Base-by-base conservation (phyloP, 2,797 vertebrate genomes). In the Crocidura indochinensis region DNA sequence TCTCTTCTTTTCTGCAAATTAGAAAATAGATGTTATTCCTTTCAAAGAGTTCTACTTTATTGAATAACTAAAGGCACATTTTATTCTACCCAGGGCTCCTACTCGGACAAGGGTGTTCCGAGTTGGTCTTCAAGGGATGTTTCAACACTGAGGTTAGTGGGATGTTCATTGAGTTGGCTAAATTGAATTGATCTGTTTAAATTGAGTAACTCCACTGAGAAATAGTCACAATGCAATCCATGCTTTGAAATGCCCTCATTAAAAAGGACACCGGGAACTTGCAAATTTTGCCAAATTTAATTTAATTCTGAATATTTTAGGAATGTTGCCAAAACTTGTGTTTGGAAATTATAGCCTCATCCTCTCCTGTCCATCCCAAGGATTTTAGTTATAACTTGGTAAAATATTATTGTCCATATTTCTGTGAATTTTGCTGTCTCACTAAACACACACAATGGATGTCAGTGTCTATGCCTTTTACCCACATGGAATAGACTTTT, bases 1-100 rank as follows among this genome's bases (percentile, higher is more conserved):
- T 90, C 77, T 84, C 27, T 56, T 84, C 9, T 74, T 88, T 92
- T 56, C 27, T 92, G 3, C 93, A 80, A 89, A 82, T 84, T 92
- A 64, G 19, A 79, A 93, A 89, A 38, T 24, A 88, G 53, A 92
- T 84, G 47, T 29, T 75, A 47, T 24, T 4, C 26, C 62, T 92
- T 64, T 91, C 73, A 84, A 91, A 78, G 6, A 44, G 64, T 84
- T 68, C 62, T 22, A 20, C 29, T 87, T 85, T 85, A 86, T 81
- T 90, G 89, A 94, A 80, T 65, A 88, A 71, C 31, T 46, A 81
- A 80, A 81, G 31, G n/a, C 29, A 64, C 3, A 31, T n/a, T 29
- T 84, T 86, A 5, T 56, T 84, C 68, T 47, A 27, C 9, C 27
- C 10, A 65, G 20, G 38, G 12, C 86, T 15, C 47, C n/a, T 75